A percentile compares a stretch with the other conserved stretches of the same genome.
These are phyloP conservation scores for Grammomys surdaster DNA, from an alignment of 2,113 vertebrate genomes.

Conservation along the genomic window DNA sequence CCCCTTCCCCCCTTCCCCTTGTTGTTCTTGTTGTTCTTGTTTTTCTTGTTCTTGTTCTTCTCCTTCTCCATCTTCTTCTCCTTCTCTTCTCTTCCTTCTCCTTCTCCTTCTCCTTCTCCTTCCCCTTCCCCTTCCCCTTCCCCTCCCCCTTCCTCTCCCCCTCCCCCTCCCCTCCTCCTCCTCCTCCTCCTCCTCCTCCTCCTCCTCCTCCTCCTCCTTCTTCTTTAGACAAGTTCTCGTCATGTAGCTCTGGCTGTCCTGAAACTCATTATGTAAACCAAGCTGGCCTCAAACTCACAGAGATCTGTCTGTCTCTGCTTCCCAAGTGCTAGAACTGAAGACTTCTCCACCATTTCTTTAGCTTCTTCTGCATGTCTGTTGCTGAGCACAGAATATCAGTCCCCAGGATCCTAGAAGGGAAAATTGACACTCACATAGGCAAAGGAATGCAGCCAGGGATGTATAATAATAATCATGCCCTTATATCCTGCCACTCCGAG, in stretches of 20 bases:
- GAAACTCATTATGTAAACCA: neutral
- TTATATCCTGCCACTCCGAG: neutral
- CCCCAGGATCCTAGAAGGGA: neutral
- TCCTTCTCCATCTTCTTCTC: no score
- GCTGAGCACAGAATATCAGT: neutral
- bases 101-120: neutral
- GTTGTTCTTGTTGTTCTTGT: no score
- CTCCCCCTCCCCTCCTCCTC: no score
- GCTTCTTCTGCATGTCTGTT: neutral
- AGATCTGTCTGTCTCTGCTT: neutral
- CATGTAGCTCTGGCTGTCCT: neutral
- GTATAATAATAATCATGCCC: neutral
- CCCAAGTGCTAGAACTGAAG: neutral
- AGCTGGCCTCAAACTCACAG: neutral
- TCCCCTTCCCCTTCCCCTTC: no score
- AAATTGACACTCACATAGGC: neutral
- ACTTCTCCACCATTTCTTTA: neutral
- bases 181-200: no score
- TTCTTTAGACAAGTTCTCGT: neutral
- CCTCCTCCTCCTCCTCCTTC: accelerated
- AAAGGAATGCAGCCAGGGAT: neutral
- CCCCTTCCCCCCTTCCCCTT: neutral
- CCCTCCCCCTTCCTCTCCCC: no score
- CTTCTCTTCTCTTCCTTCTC: accelerated
- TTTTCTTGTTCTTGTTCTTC: no score